These are phyloP conservation scores for Parambassis ranga DNA, from an alignment of 2,797 vertebrate genomes.

Conservation along the genomic window DNA sequence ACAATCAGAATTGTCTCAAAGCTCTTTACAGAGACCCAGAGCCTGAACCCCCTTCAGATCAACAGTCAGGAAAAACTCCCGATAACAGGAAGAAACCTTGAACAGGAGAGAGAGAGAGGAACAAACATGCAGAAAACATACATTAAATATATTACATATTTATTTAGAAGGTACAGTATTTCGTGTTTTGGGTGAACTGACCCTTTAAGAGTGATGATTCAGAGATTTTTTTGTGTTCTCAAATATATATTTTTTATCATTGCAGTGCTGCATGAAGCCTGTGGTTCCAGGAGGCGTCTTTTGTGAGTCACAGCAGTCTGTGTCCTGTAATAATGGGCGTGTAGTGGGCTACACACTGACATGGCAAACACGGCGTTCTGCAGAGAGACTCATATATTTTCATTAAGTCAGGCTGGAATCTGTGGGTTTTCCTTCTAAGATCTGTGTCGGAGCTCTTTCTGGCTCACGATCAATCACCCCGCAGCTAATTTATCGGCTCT, in stretches of 20 bases:
- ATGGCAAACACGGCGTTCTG: neutral
- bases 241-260: constrained; percentile 19
- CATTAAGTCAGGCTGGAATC: neutral
- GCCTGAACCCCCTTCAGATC: no score
- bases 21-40: no score
- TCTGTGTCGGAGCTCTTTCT: constrained; percentile 18
- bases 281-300: neutral
- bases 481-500: constrained; percentile 23
- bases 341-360: constrained; percentile 2
- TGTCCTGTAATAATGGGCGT: neutral
- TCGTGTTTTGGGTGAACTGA: neutral
- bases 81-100: no score
- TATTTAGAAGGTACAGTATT: no score
- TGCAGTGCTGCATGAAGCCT: neutral
- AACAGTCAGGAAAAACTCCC: no score
- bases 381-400: neutral
- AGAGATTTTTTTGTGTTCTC: neutral
- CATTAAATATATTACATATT: no score
- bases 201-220: constrained; percentile 16
- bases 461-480: constrained; percentile 32
- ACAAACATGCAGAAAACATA: no score
- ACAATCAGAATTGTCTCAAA: no score
- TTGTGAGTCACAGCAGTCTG: constrained; percentile 24
- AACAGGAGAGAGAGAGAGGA: no score
- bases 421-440: neutral